Evolutionary conservation across 2,113 vertebrate species (phyloP).

Genomic region (Plotosus lineatus): DNA sequence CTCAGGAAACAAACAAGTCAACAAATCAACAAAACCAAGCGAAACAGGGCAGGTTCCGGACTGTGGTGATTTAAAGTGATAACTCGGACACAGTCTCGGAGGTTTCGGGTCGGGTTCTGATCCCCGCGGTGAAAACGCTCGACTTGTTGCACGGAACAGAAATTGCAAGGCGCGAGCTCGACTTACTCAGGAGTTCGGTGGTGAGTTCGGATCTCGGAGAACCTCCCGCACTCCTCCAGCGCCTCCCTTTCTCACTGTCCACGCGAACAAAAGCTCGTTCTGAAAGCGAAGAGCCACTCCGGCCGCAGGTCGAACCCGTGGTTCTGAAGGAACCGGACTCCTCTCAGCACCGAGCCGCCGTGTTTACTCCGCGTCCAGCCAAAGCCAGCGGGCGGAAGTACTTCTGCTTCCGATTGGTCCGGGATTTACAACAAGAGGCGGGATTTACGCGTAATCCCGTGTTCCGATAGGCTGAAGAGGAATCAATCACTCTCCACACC

Average conservation of each 20-base stretch:
- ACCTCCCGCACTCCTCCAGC: too few species aligned
- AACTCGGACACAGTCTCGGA: too few species aligned
- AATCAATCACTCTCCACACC: constrained; percentile 51
- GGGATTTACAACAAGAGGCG: constrained; percentile 9
- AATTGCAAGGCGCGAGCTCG: too few species aligned
- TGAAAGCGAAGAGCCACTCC: too few species aligned
- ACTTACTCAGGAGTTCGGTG: too few species aligned
- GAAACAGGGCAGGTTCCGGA: background rate
- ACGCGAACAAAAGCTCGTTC: too few species aligned
- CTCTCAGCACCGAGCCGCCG: background rate
- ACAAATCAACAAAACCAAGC: background rate
- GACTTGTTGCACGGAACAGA: too few species aligned
- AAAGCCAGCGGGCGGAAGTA: constrained; percentile 45
- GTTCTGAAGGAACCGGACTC: constrained; percentile 16
- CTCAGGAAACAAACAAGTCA: background rate
- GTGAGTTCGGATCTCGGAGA: too few species aligned
- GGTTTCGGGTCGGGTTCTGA: too few species aligned
- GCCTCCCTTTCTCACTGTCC: too few species aligned
- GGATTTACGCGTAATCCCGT: background rate
- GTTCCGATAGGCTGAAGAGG: constrained; percentile 21
- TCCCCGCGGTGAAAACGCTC: too few species aligned
- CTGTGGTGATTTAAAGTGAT: background rate
- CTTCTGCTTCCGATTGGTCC: constrained; percentile 42
- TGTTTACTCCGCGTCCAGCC: constrained; percentile 8
- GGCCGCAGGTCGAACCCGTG: too few species aligned